These are phyloP conservation scores for Oligia strigilis DNA, from an alignment of 2,888 invertebrate genomes.

Conservation along the genomic window DNA sequence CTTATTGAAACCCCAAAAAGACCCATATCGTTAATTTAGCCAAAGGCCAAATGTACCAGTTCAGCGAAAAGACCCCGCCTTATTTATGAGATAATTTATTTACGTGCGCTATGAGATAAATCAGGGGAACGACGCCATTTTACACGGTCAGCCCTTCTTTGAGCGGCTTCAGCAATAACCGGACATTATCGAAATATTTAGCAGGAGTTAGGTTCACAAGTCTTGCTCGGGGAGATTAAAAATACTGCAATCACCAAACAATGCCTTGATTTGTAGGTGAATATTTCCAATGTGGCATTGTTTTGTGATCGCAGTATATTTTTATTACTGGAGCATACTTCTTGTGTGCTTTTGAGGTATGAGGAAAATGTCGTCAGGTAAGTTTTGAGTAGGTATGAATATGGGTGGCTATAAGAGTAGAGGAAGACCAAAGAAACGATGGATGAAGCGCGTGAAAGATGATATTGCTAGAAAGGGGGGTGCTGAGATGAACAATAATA, in stretches of 20 bases:
- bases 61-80: constrained; percentile 53
- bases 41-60: constrained; percentile 40
- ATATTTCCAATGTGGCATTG: not conserved
- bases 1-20: constrained; percentile 20
- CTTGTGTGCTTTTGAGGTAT: not conserved
- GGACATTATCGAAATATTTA: constrained; percentile 38
- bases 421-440: not conserved
- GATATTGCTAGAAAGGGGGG: not conserved
- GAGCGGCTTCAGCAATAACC: constrained; percentile 43
- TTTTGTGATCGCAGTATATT: not conserved
- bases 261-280: not conserved
- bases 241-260: not conserved
- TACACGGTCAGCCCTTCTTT: constrained; percentile 49
- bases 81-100: constrained; percentile 66
- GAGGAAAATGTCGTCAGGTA: not conserved
- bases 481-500: not conserved
- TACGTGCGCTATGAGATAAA: constrained; percentile 58
- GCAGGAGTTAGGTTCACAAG: not conserved
- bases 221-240: not conserved
- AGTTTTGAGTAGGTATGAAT: not conserved
- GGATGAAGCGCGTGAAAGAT: not conserved
- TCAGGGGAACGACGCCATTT: constrained; percentile 59
- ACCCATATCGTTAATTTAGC: constrained; percentile 37
- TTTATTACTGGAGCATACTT: not conserved
- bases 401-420: not conserved